phyloP scores from a whole-genome alignment of 2,888 invertebrate species.

The Eupithecia centaureata region DNA sequence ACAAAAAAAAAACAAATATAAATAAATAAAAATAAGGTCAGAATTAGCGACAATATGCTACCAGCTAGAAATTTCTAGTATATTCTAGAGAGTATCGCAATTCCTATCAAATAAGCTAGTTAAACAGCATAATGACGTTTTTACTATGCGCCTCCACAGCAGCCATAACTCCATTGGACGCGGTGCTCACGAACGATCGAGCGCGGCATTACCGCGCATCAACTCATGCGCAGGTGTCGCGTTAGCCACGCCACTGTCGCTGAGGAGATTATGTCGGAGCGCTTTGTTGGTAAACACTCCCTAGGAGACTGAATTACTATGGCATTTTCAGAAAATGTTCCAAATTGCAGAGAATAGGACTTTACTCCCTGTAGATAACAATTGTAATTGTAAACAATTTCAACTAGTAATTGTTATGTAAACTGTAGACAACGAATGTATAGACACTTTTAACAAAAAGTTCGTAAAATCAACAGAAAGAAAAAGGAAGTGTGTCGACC shows the following conservation, averaged over 20 bases:
- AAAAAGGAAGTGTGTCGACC: too few relatives aligned
- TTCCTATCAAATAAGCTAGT: not conserved
- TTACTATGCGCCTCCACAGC: constrained; percentile 17
- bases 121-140: constrained; percentile 19
- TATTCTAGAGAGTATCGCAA: not conserved
- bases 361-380: not conserved
- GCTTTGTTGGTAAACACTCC: constrained; percentile 1
- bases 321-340: not conserved
- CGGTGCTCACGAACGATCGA: constrained; percentile 65
- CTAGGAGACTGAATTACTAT: not conserved
- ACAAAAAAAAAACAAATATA: too few relatives aligned
- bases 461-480: too few relatives aligned
- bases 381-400: too few relatives aligned
- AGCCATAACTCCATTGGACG: constrained; percentile 41
- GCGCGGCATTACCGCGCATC: constrained; percentile 65
- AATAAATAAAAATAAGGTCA: too few relatives aligned
- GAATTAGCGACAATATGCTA: not conserved
- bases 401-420: too few relatives aligned
- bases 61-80: not conserved
- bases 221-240: constrained; percentile 67
- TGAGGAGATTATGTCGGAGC: constrained; percentile 5
- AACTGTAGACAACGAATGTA: too few relatives aligned
- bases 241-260: constrained; percentile 75
- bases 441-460: too few relatives aligned
- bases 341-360: not conserved